phyloP scores from a whole-genome alignment of 2,888 invertebrate species.

The Luperina testacea region DNA sequence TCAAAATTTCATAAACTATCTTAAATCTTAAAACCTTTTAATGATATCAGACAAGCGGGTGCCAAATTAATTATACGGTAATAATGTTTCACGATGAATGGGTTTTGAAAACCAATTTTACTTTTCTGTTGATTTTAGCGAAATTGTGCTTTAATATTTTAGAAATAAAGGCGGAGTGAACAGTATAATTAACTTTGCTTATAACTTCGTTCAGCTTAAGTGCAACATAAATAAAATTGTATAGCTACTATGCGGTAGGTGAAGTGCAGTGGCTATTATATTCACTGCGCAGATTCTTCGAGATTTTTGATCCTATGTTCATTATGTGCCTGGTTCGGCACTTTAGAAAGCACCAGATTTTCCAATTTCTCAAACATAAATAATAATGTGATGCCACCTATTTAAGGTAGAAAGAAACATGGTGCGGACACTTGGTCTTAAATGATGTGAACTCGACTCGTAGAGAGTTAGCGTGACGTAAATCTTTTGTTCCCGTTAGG shows the following conservation, averaged over 20 bases:
- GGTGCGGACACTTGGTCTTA: background rate
- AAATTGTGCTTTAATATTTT: slow-evolving; percentile 18
- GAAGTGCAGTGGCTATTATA: slow-evolving; percentile 8
- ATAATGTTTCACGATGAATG: slow-evolving; percentile 52
- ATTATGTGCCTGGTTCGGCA: background rate
- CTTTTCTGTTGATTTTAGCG: background rate
- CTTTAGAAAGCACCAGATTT: background rate
- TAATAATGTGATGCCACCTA: background rate
- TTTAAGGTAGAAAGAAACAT: too few relatives aligned
- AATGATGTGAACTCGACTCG: background rate
- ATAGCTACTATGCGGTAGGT: slow-evolving; percentile 18
- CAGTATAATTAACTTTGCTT: slow-evolving; percentile 10
- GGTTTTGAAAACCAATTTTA: slow-evolving; percentile 1
- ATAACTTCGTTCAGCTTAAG: slow-evolving; percentile 15
- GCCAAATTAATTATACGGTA: slow-evolving; percentile 62
- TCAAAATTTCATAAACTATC: slow-evolving; percentile 43
- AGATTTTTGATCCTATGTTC: background rate
- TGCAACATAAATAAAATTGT: slow-evolving; percentile 4
- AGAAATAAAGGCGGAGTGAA: background rate
- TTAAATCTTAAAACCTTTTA: slow-evolving; percentile 62
- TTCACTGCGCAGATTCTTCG: background rate
- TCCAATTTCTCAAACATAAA: background rate
- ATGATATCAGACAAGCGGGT: slow-evolving; percentile 57
- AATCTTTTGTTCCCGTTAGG: background rate
- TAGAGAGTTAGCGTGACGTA: background rate